phyloP scores from a whole-genome alignment of 2,888 invertebrate species.

The Xanthostigma xanthostigma region DNA sequence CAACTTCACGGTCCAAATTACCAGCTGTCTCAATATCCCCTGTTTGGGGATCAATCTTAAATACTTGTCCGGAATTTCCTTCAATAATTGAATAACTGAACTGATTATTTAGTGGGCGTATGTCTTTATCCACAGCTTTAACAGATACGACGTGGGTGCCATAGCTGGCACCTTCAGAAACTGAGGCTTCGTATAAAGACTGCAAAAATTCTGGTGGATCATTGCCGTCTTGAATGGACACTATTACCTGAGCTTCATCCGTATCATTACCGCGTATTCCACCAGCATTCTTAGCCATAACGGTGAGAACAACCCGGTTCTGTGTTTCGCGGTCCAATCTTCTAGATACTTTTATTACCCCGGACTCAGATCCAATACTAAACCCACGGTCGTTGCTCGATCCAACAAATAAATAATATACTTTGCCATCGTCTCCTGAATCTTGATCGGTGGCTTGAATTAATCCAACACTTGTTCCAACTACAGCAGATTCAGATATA shows the following conservation, averaged over 20 bases:
- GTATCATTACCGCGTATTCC: constrained; percentile 90
- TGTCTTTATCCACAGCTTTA: constrained; percentile 82
- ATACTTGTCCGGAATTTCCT: constrained; percentile 68
- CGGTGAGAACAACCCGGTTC: constrained; percentile 75
- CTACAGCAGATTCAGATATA: constrained; percentile 80
- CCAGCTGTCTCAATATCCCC: constrained; percentile 70
- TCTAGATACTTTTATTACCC: constrained; percentile 68
- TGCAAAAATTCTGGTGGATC: constrained; percentile 89
- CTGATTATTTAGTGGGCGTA: constrained; percentile 78
- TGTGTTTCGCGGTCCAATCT: constrained; percentile 77
- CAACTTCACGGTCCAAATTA: constrained; percentile 65
- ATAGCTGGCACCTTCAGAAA: constrained; percentile 63
- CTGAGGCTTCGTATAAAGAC: constrained; percentile 56
- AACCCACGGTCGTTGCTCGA: constrained; percentile 88
- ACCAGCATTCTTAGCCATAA: constrained; percentile 88
- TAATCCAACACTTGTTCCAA: constrained; percentile 71
- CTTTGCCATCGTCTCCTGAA: constrained; percentile 71
- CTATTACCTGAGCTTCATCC: constrained; percentile 85
- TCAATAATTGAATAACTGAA: constrained; percentile 80
- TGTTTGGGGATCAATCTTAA: constrained; percentile 74
- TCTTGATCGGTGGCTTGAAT: constrained; percentile 84
- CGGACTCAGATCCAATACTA: constrained; percentile 67
- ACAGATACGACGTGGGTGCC: constrained; percentile 66
- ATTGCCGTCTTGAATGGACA: constrained; percentile 89
- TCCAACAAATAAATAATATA: constrained; percentile 85